Conservation (phyloP, 2,888 invertebrate species). For the Agriotes lineatus region DNA sequence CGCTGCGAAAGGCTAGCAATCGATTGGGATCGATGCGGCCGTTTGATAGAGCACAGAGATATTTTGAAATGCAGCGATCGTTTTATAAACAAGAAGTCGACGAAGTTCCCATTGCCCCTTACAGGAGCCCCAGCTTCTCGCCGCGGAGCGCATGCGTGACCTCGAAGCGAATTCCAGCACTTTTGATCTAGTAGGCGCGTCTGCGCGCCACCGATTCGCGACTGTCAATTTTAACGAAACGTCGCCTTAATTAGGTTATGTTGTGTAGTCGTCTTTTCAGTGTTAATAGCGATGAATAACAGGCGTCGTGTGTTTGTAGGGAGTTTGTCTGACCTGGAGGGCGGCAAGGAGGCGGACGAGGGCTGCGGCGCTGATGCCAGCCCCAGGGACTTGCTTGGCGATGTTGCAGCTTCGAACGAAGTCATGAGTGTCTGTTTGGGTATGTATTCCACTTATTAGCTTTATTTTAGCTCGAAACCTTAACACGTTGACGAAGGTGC, state of each 20-base stretch:
- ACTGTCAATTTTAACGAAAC: not conserved
- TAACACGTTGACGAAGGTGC: too few relatives aligned
- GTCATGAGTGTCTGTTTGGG: conserved; percentile 64
- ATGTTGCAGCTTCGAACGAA: conserved; percentile 49
- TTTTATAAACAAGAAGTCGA: conserved; percentile 25
- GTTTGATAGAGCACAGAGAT: too few relatives aligned
- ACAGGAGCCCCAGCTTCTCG: conserved; percentile 57
- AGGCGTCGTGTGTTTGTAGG: conserved; percentile 45
- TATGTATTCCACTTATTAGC: conserved; percentile 42
- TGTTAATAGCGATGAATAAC: not conserved
- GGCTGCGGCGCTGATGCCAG: conserved; percentile 59
- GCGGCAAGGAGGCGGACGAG: conserved; percentile 52
- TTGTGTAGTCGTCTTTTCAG: not conserved
- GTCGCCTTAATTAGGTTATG: not conserved
- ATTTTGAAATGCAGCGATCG: not conserved
- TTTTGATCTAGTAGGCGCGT: not conserved
- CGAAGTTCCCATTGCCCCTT: conserved; percentile 56
- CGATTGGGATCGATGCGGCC: too few relatives aligned
- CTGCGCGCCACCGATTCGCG: conserved; percentile 26
- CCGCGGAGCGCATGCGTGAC: conserved; percentile 60
- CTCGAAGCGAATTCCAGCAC: conserved; percentile 52
- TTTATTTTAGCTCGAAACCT: not conserved
- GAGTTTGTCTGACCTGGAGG: conserved; percentile 59
- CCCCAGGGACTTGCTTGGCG: conserved; percentile 48
- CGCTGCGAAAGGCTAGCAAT: too few relatives aligned